phyloP scores from a whole-genome alignment of 2,888 invertebrate genomes.

The Agonopterix subpropinquella region DNA sequence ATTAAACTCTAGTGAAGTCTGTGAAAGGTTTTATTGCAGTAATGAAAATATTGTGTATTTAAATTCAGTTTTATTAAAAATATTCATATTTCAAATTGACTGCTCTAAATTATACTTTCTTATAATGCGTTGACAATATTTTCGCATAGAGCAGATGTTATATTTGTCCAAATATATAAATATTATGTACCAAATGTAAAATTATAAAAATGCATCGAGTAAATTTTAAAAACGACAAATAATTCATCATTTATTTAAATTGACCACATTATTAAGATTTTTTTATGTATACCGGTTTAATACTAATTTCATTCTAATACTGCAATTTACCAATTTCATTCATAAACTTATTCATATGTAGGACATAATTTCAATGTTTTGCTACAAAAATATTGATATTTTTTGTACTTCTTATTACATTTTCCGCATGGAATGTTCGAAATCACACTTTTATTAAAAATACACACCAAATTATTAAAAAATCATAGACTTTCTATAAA shows the following conservation, averaged over 20 bases:
- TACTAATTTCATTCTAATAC: constrained; percentile 63
- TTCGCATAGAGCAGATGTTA: constrained; percentile 38
- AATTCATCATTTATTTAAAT: constrained; percentile 40
- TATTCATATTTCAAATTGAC: constrained; percentile 62
- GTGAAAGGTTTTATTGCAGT: constrained; percentile 1
- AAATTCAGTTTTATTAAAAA: constrained; percentile 68
- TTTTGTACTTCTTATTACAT: constrained; percentile 72
- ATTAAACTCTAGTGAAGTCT: not conserved
- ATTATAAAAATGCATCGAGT: constrained; percentile 50
- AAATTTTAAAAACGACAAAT: constrained; percentile 38
- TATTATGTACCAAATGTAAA: constrained; percentile 47
- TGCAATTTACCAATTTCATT: constrained; percentile 61
- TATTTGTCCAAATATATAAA: constrained; percentile 41
- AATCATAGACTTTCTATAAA: constrained; percentile 40
- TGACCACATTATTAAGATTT: constrained; percentile 37
- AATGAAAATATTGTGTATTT: constrained; percentile 28
- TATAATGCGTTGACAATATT: constrained; percentile 28
- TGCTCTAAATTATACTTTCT: constrained; percentile 33
- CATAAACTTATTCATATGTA: constrained; percentile 38
- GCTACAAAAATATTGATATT: constrained; percentile 70
- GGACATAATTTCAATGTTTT: constrained; percentile 35
- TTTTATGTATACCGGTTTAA: constrained; percentile 30
- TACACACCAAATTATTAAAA: constrained; percentile 48
- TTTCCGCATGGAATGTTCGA: constrained; percentile 69
- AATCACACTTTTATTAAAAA: constrained; percentile 59